A percentile compares a stretch with the other conserved stretches of the same genome.
Evolutionary conservation across 2,797 vertebrate genomes (phyloP).

Genomic region (Leptodactylus fallax): DNA sequence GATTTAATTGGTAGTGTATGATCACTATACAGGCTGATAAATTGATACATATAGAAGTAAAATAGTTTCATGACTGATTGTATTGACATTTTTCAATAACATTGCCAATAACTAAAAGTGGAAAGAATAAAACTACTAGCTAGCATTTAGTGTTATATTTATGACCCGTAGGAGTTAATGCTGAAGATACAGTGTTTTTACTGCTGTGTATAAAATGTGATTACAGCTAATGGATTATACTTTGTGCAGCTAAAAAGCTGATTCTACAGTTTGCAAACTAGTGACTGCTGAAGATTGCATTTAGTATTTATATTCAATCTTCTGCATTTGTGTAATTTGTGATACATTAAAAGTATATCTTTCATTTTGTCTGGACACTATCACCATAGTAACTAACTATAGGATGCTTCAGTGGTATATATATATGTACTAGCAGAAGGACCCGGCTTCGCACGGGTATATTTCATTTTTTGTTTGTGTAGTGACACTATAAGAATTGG

Average conservation of each 20-base stretch:
- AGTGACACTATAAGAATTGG: too few relatives aligned
- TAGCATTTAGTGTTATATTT: constrained; percentile 9
- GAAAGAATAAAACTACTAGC: background rate
- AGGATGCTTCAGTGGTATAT: background rate
- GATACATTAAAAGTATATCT: constrained; percentile 9
- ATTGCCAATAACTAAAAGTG: background rate
- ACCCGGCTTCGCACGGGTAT: too few relatives aligned
- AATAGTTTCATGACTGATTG: background rate
- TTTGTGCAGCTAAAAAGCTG: constrained; percentile 35
- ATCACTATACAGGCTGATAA: background rate
- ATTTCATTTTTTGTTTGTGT: too few relatives aligned
- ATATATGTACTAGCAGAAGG: too few relatives aligned
- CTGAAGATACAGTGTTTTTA: constrained; percentile 22
- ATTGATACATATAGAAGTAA: background rate
- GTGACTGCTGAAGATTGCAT: constrained; percentile 10
- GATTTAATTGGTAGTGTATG: background rate
- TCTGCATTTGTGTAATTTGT: constrained; percentile 33
- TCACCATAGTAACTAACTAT: constrained; percentile 35
- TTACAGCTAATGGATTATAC: constrained; percentile 41
- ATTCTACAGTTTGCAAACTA: constrained; percentile 40
- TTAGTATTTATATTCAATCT: constrained; percentile 19
- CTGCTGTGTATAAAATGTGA: constrained; percentile 31
- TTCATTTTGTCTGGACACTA: constrained; percentile 1
- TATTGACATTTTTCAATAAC: background rate
- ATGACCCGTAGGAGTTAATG: constrained; percentile 35